Percentiles rank a stretch among this genome's conserved stretches.
phyloP scores from a whole-genome alignment of 1,140 invertebrate species.

The Lanistes nyassanus region DNA sequence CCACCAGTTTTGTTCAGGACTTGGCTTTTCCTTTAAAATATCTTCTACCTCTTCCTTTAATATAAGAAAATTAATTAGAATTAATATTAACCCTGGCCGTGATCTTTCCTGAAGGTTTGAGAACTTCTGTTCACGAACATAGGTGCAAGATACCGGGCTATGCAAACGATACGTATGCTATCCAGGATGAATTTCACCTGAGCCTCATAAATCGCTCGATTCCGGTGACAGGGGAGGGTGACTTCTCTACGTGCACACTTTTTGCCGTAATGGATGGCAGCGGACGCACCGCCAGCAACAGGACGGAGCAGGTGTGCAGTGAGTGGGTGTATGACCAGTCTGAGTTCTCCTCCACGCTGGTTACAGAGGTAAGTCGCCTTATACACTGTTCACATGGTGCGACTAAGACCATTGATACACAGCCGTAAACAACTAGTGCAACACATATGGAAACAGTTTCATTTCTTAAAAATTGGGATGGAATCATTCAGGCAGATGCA shows the following conservation, averaged over 20 bases:
- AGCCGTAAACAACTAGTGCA: not conserved
- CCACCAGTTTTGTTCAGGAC: not conserved
- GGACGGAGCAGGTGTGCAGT: slow-evolving; percentile 24
- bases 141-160: slow-evolving; percentile 39
- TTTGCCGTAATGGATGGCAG: not conserved
- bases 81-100: too few relatives aligned
- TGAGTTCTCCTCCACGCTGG: slow-evolving; percentile 33
- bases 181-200: slow-evolving; percentile 31
- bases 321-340: slow-evolving; percentile 48
- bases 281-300: slow-evolving; percentile 4
- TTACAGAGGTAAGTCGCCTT: slow-evolving; percentile 34
- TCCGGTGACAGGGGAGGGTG: slow-evolving; percentile 21
- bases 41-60: not conserved
- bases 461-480: not conserved
- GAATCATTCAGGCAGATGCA: too few relatives aligned
- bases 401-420: not conserved
- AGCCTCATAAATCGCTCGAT: slow-evolving; percentile 36
- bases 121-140: too few relatives aligned
- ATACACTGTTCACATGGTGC: not conserved
- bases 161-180: slow-evolving; percentile 40
- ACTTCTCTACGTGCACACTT: not conserved
- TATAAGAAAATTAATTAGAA: too few relatives aligned
- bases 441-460: not conserved
- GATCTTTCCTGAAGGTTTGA: too few relatives aligned
- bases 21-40: not conserved